Evolutionary conservation across 2,888 invertebrate species (phyloP).

Genomic region (Epinotia ramella): DNA sequence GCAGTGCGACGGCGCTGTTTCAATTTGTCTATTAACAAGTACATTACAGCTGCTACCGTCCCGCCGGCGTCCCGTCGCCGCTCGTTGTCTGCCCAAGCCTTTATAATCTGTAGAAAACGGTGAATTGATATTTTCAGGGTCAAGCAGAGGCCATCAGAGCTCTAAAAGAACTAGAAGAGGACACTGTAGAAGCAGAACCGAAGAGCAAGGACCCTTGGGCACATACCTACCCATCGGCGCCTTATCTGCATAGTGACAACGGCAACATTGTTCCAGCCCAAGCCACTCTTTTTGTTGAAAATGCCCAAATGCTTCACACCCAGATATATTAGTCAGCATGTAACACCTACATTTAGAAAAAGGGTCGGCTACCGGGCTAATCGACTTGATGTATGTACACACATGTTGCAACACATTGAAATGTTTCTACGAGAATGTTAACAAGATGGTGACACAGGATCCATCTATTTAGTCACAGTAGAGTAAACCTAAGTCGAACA

Average conservation of each 20-base stretch:
- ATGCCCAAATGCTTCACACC: conserved; percentile 60
- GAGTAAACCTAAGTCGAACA: too few relatives aligned
- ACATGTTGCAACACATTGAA: not conserved
- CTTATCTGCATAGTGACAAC: conserved; percentile 57
- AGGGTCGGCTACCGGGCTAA: not conserved
- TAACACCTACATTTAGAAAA: not conserved
- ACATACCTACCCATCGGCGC: conserved; percentile 51
- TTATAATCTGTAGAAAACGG: too few relatives aligned
- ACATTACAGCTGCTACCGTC: too few relatives aligned
- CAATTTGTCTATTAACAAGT: too few relatives aligned
- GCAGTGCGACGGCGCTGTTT: too few relatives aligned
- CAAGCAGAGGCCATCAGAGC: conserved; percentile 85
- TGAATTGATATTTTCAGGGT: conserved; percentile 60
- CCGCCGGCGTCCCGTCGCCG: too few relatives aligned
- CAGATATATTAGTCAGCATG: conserved; percentile 29
- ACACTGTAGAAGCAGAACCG: conserved; percentile 56
- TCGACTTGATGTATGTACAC: not conserved
- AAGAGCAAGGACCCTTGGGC: conserved; percentile 58
- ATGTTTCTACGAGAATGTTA: too few relatives aligned
- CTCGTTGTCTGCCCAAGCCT: too few relatives aligned
- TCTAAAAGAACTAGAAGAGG: conserved; percentile 68
- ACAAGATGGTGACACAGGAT: not conserved
- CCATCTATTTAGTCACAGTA: not conserved
- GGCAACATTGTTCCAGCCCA: conserved; percentile 65
- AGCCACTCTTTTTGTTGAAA: conserved; percentile 71